Base-by-base conservation (phyloP, 2,113 vertebrate species). In the Pica pica region DNA sequence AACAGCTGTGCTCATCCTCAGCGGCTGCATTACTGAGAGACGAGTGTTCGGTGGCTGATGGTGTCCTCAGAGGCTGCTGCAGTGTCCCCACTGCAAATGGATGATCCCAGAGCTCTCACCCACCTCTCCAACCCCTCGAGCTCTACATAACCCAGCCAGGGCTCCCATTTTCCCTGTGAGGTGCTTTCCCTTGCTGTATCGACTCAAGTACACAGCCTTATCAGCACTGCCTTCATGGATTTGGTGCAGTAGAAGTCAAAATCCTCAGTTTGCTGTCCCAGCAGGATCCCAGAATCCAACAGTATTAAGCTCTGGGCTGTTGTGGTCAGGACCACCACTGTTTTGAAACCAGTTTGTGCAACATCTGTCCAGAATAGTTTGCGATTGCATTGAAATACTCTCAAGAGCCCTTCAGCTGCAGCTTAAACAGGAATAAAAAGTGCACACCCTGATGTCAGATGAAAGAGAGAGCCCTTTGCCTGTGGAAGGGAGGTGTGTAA, bases 401-500 rank as follows among this genome's bases (percentile, higher is more conserved):
- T 71, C 94, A 71, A 80, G 91, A 88, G 86, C 52, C 60, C 64
- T 56, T 21, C 68, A 78, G 89, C 60, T 78, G 76, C 87, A 67
- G 86, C 37, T 92, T 94, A 87, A 68, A 73, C 22, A 89, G 80
- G 69, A 92, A 70, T 71, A 59, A 73, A 81, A 87, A 52, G 80
- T 67, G 80, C 76, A 81, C 81, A 39, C 17, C 37, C 39, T 92
- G 86, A 86, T 89, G 80, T 77, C 56, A 93, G 91, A 95, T 95
- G 95, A 96, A 97, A 94, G 89, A 81, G 89, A 94, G 88, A 90
- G 52, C 73, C 35, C 64, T 93, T 39, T 81, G 52, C 44, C 80
- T 80, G 39, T 74, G 76, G 83, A 89, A 77, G 76, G 69, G 95
- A 97, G 93, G 91, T 94, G 94, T 94, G 94, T 92, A 97, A 93